phyloP scores from a whole-genome alignment of 53 echinoderm and acorn worm genomes.

The Zoroaster sp. region DNA sequence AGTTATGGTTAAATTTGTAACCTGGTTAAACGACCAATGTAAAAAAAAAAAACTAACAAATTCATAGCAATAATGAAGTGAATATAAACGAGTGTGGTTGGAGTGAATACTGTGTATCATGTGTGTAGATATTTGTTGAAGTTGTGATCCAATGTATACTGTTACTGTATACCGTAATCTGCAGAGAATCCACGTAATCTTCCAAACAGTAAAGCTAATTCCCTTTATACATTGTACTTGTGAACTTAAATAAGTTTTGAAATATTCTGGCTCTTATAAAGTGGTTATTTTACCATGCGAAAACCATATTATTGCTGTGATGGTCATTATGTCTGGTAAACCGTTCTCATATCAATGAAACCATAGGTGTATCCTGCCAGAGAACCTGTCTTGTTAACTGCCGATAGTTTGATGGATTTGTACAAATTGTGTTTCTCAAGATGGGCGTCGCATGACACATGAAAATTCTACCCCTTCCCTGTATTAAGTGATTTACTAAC shows the following conservation, averaged over 20 bases:
- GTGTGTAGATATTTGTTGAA: slow-evolving; percentile 36
- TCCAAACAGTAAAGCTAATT: neutral
- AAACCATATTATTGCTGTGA: neutral
- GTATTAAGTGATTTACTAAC: no score
- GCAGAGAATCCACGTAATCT: neutral
- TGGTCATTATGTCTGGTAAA: neutral
- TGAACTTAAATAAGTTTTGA: neutral
- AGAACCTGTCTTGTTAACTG: neutral
- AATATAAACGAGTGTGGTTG: slow-evolving; percentile 34
- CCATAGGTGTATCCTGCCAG: neutral
- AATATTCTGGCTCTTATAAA: neutral
- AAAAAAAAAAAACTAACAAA: slow-evolving; percentile 1
- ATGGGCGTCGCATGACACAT: no score
- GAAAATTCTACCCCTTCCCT: no score
- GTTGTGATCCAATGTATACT: neutral
- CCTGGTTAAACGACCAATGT: slow-evolving; percentile 52
- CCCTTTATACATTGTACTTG: neutral
- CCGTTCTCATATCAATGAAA: neutral
- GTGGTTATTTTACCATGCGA: no score
- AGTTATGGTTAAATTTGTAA: slow-evolving; percentile 11
- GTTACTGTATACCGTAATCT: neutral
- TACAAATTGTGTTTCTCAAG: no score
- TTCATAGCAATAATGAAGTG: slow-evolving; percentile 48
- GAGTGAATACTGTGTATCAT: neutral
- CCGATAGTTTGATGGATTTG: no score